A percentile compares a stretch with the other conserved stretches of the same genome.
Conservation (phyloP, 2,113 vertebrate genomes). For the Pandion haliaetus region DNA sequence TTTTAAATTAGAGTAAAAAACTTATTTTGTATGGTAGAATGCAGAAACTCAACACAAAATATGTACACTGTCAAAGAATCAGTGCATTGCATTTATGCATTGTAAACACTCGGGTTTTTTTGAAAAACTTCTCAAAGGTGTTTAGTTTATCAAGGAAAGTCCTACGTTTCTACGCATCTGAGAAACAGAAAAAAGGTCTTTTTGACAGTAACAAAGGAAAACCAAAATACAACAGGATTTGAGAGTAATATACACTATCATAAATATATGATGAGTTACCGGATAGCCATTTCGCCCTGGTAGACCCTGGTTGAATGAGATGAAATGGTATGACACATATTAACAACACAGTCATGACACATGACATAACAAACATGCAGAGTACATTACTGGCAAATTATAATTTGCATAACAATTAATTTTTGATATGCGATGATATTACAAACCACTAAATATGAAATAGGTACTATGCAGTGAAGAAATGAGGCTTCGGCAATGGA, state of each 20-base stretch:
- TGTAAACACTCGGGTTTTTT: background rate
- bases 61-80: background rate
- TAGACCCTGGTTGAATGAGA: conserved; percentile 68
- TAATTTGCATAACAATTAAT: background rate
- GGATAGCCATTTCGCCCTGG: conserved; percentile 70
- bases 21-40: background rate
- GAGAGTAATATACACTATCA: background rate
- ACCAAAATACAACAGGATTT: background rate
- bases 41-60: conserved; percentile 5
- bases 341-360: conserved; percentile 48
- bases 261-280: conserved; percentile 52
- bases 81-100: background rate
- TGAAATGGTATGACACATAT: conserved; percentile 67
- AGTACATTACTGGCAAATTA: background rate
- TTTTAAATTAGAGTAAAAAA: background rate
- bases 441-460: background rate
- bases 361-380: conserved; percentile 32
- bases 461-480: background rate
- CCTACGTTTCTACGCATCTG: background rate
- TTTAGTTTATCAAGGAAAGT: background rate
- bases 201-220: background rate
- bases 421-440: background rate
- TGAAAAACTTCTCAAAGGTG: background rate
- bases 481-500: background rate
- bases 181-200: background rate